These are phyloP conservation scores for Lypha dubia DNA, from an alignment of 2,888 invertebrate genomes.

Conservation along the genomic window DNA sequence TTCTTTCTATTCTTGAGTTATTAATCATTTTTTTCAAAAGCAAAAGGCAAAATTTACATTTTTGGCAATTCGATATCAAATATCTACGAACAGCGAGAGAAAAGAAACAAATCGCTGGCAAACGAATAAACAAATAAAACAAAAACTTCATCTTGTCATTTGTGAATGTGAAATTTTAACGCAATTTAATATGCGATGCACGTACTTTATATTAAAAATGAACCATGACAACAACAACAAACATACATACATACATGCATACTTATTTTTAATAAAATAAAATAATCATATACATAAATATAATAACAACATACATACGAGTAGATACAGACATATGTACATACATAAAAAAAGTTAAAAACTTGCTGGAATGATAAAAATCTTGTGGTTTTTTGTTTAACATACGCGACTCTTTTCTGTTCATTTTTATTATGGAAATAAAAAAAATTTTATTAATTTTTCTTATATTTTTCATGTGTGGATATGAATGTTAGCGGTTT, in stretches of 20 bases:
- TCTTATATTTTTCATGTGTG: neutral
- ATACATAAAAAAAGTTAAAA: constrained; percentile 21
- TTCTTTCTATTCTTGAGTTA: constrained; percentile 29
- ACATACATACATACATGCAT: neutral
- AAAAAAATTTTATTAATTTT: constrained; percentile 17
- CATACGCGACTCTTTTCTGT: constrained; percentile 46
- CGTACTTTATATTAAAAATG: constrained; percentile 66
- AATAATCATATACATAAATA: constrained; percentile 41
- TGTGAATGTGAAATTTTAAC: constrained; percentile 14
- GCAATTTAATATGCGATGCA: constrained; percentile 62
- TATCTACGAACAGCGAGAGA: neutral
- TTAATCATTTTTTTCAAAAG: constrained; percentile 31
- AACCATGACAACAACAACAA: constrained; percentile 14
- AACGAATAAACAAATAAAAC: neutral
- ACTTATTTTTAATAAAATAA: constrained; percentile 47
- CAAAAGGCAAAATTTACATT: constrained; percentile 36
- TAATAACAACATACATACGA: constrained; percentile 31
- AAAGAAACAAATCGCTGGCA: neutral
- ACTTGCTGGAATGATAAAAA: constrained; percentile 64
- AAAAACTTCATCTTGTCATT: constrained; percentile 15
- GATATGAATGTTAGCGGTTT: constrained; percentile 63
- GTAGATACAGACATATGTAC: no score
- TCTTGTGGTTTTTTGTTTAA: constrained; percentile 64
- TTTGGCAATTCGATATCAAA: constrained; percentile 40
- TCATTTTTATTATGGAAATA: constrained; percentile 44